Evolutionary conservation across 1,140 invertebrate genomes (phyloP).

Genomic region (Euwallacea fornicatus): DNA sequence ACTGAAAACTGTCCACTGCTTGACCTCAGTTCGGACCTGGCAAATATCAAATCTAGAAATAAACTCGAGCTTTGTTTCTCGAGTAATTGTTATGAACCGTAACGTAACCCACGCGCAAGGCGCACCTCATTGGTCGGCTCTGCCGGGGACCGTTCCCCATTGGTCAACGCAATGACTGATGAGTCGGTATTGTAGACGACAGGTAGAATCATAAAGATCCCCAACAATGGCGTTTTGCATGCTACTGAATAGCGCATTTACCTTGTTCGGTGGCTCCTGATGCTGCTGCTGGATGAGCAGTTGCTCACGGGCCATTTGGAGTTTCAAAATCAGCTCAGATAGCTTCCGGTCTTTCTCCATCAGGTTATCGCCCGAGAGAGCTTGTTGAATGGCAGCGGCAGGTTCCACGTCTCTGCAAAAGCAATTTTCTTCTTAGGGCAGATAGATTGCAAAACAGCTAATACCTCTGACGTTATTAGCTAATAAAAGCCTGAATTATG

Average conservation of each 20-base stretch:
- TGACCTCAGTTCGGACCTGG: too few species aligned
- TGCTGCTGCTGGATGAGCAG: constrained; percentile 63
- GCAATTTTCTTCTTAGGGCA: neutral
- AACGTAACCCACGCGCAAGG: constrained; percentile 1
- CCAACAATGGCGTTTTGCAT: constrained; percentile 1
- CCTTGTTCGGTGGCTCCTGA: constrained; percentile 34
- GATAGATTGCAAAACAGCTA: constrained; percentile 9
- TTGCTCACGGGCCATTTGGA: constrained; percentile 79
- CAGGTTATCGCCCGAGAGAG: constrained; percentile 68
- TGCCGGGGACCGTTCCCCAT: neutral
- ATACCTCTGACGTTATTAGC: constrained; percentile 23
- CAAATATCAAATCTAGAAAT: neutral
- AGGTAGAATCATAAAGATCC: constrained; percentile 15
- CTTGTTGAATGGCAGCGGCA: constrained; percentile 67
- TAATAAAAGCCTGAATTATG: constrained; percentile 26
- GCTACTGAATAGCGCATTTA: constrained; percentile 8
- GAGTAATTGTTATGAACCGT: constrained; percentile 4
- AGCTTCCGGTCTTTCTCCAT: constrained; percentile 76
- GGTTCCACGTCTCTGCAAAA: constrained; percentile 57
- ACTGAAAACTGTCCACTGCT: too few species aligned
- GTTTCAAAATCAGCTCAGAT: constrained; percentile 79
- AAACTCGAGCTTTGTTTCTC: constrained; percentile 1
- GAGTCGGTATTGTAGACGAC: constrained; percentile 4
- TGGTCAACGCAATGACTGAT: constrained; percentile 8
- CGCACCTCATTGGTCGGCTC: neutral